Evolutionary conservation across 2,113 vertebrate genomes (phyloP), one percentile per base, ranked within the genome.

Genomic region (Tachysurus vachellii): DNA sequence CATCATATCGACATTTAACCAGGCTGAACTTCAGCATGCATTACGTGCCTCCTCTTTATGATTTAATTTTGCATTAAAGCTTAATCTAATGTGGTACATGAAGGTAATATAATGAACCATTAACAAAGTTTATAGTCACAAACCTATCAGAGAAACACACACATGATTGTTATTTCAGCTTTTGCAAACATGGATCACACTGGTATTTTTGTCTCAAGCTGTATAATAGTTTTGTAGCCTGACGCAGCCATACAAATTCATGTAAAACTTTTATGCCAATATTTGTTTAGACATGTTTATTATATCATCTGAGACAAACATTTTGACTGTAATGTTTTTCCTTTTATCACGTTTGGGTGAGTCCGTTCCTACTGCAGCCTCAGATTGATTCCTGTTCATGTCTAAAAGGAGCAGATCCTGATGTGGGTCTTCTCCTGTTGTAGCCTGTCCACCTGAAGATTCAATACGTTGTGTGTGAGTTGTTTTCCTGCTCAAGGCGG

Each of bases 1-100:
- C 47, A 75, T 80, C 77, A 61, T 36, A 57, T 86, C 75, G 26
- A 56, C 82, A 56, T 70, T 28, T 85, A 85, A 64, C 44, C 59
- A 50, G 26, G 44, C 42, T 50, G 53, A 77, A 23, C 57, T 68
- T 64, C 42, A 80, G 26, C 73, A 53, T 28, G 59, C 61, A 62
- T n/a, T 1, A 36, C 21, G 23, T 80, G 26, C 28, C 21, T 47
- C 36, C 73, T 86, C 42, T n/a, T 70, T 71, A 86, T 80, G 44
- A 31, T 42, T 80, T n/a, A 11, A 56, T 70, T 68, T 70, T 80
- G 47, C 28, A 56, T 47, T 28, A 56, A 26, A 56, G 31, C 47
- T 54, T 7, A 62, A 70, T 31, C 19, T 68, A 66, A 68, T 56
- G 61, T 50, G 21, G 62, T 10, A 42, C 11, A 36, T 56, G 17